Conservation (phyloP, 2,797 vertebrate species). For the Peromyscus aztecus region DNA sequence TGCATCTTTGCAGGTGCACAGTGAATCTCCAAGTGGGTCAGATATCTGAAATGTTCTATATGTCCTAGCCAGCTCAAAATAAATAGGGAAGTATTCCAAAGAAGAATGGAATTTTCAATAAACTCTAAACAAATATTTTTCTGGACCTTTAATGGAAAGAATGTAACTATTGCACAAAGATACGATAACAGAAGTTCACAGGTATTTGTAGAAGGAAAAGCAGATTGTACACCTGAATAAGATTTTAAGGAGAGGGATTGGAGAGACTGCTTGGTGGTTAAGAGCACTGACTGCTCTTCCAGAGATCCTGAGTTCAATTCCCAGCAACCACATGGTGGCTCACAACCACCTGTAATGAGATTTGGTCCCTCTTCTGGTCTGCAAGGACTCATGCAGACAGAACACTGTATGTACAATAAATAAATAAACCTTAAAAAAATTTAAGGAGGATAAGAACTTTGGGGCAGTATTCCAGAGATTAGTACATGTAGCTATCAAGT, state of each 20-base stretch:
- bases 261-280: no score
- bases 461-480: not conserved
- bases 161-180: not conserved
- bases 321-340: no score
- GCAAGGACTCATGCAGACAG: no score
- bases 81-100: not conserved
- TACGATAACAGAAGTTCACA: not conserved
- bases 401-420: no score
- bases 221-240: not conserved
- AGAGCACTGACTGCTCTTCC: no score
- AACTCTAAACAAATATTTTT: not conserved
- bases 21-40: not conserved
- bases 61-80: not conserved
- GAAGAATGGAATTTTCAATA: not conserved
- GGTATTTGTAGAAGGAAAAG: not conserved
- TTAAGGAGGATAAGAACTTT: not conserved
- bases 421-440: no score
- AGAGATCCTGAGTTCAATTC: no score
- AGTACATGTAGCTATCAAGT: not conserved
- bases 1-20: not conserved
- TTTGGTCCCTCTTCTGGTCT: no score
- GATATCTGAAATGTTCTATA: not conserved
- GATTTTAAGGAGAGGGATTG: not conserved
- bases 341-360: no score
- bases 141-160: not conserved